A percentile compares a stretch with the other conserved stretches of the same genome.
Evolutionary conservation across 2,113 vertebrate genomes (phyloP).

Genomic region (Canis aureus): DNA sequence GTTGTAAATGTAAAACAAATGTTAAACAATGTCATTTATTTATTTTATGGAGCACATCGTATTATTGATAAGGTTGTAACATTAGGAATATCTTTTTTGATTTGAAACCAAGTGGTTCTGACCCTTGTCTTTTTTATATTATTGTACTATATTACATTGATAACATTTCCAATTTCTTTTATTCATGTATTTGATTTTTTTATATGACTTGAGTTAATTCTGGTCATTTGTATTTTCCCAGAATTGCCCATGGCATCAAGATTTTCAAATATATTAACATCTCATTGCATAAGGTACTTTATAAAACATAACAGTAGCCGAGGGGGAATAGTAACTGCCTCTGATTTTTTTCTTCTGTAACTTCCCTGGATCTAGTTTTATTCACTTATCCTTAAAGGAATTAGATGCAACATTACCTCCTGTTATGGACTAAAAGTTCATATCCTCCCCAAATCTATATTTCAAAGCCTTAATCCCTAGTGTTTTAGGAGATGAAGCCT

Average conservation of each 20-base stretch:
- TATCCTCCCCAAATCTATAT: background rate
- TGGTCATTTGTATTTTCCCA: background rate
- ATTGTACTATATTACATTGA: background rate
- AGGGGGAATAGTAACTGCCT: background rate
- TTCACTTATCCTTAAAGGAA: background rate
- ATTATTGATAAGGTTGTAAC: background rate
- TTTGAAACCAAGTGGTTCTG: background rate
- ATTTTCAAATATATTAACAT: background rate
- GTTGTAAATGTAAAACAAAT: background rate
- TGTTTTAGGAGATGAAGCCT: background rate
- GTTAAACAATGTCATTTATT: background rate
- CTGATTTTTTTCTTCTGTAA: background rate
- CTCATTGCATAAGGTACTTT: background rate
- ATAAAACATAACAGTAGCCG: background rate
- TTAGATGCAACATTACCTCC: background rate
- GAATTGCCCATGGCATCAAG: background rate
- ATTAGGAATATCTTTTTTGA: background rate
- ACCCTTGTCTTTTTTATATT: background rate
- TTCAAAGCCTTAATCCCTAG: background rate
- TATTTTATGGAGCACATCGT: background rate
- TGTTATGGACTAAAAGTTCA: background rate
- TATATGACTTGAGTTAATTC: background rate
- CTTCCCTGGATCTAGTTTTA: background rate
- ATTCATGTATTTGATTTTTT: conserved; percentile 9
- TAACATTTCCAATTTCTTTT: background rate